Evolutionary conservation across 1,140 invertebrate genomes (phyloP).

Genomic region (Cheumatopsyche charites): DNA sequence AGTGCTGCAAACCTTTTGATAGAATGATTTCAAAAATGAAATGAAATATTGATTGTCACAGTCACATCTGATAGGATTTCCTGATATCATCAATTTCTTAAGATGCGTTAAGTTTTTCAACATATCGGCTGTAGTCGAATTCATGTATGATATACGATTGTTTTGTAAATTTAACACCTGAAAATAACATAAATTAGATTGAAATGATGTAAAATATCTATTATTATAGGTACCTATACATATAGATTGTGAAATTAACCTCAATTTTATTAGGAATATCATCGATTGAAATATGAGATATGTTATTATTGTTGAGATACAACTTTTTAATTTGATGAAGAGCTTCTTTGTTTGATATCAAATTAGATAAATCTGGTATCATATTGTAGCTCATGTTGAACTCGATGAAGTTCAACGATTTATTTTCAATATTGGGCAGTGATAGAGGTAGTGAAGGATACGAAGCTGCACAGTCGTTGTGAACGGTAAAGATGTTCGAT

Average conservation of each 20-base stretch:
- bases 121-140: slow-evolving; percentile 51
- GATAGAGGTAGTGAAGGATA: slow-evolving; percentile 50
- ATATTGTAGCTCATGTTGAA: slow-evolving; percentile 62
- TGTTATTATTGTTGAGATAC: slow-evolving; percentile 62
- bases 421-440: slow-evolving; percentile 49
- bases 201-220: neutral
- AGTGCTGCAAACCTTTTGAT: slow-evolving; percentile 51
- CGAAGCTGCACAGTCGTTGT: slow-evolving; percentile 62
- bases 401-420: slow-evolving; percentile 52
- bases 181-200: slow-evolving; percentile 43
- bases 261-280: slow-evolving; percentile 52
- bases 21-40: slow-evolving; percentile 62
- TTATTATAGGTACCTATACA: neutral
- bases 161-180: slow-evolving; percentile 60
- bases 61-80: slow-evolving; percentile 70
- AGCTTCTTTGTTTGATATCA: slow-evolving; percentile 46
- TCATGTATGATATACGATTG: slow-evolving; percentile 61
- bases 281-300: slow-evolving; percentile 53
- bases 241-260: slow-evolving; percentile 43
- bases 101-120: slow-evolving; percentile 54
- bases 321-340: slow-evolving; percentile 59
- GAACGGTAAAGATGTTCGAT: slow-evolving; percentile 58
- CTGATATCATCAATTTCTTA: slow-evolving; percentile 57
- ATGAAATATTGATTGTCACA: slow-evolving; percentile 65
- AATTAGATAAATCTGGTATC: slow-evolving; percentile 54